Evolutionary conservation across 2,888 invertebrate genomes (phyloP).

Genomic region (Dastarcus helophoroides): DNA sequence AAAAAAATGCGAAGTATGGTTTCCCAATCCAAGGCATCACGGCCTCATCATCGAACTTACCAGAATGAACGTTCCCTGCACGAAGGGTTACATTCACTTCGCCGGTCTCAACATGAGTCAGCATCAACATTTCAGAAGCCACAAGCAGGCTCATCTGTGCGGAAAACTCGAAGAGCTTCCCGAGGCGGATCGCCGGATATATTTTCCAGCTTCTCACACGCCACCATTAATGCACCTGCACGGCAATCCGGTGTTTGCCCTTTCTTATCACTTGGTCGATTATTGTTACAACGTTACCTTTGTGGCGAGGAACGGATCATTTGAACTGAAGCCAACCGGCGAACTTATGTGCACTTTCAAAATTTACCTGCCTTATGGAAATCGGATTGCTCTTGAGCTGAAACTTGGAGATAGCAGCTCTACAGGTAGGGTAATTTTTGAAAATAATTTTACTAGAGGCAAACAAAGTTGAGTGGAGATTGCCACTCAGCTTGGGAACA

Average conservation of each 20-base stretch:
- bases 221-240: constrained; percentile 45
- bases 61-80: constrained; percentile 59
- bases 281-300: constrained; percentile 61
- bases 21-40: constrained; percentile 38
- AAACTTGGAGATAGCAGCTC: constrained; percentile 41
- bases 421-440: no score
- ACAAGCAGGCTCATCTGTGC: constrained; percentile 41
- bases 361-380: constrained; percentile 60
- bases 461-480: no score
- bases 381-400: constrained; percentile 51
- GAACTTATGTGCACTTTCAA: constrained; percentile 55
- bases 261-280: constrained; percentile 56
- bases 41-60: constrained; percentile 55
- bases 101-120: constrained; percentile 33
- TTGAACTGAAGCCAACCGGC: constrained; percentile 48
- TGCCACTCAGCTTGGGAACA: no score
- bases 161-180: constrained; percentile 61
- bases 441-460: no score
- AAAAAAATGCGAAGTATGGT: constrained; percentile 44
- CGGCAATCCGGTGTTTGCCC: constrained; percentile 54
- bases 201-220: constrained; percentile 41
- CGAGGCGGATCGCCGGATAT: constrained; percentile 45
- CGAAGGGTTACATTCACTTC: constrained; percentile 47
- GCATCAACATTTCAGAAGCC: constrained; percentile 25
- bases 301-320: constrained; percentile 51